These are phyloP conservation scores for Lethrus apterus DNA, from an alignment of 1,140 invertebrate species.

Conservation along the genomic window DNA sequence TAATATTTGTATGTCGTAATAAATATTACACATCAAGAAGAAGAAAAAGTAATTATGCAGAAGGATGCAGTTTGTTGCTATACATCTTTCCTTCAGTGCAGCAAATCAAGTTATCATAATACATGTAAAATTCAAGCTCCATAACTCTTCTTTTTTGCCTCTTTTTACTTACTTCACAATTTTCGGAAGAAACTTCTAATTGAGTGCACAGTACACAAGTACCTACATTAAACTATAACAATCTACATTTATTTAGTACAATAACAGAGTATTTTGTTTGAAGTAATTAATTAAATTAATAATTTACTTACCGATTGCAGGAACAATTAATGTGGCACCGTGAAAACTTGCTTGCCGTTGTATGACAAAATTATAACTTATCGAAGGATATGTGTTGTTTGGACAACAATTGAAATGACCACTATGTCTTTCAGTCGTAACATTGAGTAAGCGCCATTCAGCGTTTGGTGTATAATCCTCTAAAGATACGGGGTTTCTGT, in stretches of 20 bases:
- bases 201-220: neutral
- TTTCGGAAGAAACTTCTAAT: no score
- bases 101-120: no score
- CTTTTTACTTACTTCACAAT: no score
- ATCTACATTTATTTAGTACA: neutral
- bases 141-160: no score
- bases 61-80: no score
- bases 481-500: slow-evolving; percentile 26
- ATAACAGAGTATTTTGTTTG: no score
- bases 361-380: slow-evolving; percentile 41
- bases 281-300: slow-evolving; percentile 12
- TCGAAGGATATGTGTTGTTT: slow-evolving; percentile 43
- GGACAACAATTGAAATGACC: slow-evolving; percentile 40
- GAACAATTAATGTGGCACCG: slow-evolving; percentile 40
- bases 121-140: no score
- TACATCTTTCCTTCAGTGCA: no score
- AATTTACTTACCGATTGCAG: slow-evolving; percentile 42
- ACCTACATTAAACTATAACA: neutral
- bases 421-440: slow-evolving; percentile 27
- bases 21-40: no score
- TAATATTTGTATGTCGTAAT: no score
- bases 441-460: slow-evolving; percentile 37
- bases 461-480: slow-evolving; percentile 33
- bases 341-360: slow-evolving; percentile 39
- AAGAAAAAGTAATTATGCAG: no score